Percentiles rank a stretch among this genome's conserved stretches.
phyloP scores from a whole-genome alignment of 35 echinoderm and acorn worm species.

The Stichopus chloronotus region DNA sequence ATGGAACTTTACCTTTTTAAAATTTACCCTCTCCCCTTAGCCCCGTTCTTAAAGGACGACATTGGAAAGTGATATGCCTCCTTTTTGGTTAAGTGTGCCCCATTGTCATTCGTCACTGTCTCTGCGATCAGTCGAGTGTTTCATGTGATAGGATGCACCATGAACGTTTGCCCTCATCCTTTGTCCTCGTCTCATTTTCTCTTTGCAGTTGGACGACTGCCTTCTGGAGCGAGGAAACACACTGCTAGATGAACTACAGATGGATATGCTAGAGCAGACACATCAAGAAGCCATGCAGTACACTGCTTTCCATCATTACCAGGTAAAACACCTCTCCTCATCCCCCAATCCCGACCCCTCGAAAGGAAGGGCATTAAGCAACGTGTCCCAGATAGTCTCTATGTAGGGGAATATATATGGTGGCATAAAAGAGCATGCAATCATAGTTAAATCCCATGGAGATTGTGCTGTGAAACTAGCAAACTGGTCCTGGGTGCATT shows the following conservation, averaged over 20 bases:
- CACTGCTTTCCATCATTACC: constrained; percentile 79
- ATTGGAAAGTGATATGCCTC: constrained; percentile 22
- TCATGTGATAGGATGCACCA: neutral
- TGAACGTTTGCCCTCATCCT: neutral
- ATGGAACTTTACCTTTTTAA: neutral
- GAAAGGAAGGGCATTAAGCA: neutral
- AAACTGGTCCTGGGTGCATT: too few relatives aligned
- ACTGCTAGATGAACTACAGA: constrained; percentile 89
- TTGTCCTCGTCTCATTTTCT: constrained; percentile 24
- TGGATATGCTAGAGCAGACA: constrained; percentile 96
- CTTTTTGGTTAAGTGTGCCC: neutral
- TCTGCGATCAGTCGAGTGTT: neutral
- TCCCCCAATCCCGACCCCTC: neutral
- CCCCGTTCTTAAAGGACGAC: neutral
- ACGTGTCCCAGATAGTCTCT: too few relatives aligned
- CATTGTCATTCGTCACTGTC: constrained; percentile 27
- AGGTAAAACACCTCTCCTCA: neutral
- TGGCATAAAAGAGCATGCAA: too few relatives aligned
- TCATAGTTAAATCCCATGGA: too few relatives aligned
- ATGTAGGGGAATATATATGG: too few relatives aligned
- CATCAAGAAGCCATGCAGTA: constrained; percentile 99
- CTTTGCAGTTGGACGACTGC: constrained; percentile 91
- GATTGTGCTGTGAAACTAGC: too few relatives aligned
- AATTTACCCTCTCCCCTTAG: too few relatives aligned
- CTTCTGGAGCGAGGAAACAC: constrained; percentile 84